Evolutionary conservation across 2,797 vertebrate species (phyloP).

Genomic region (Gambelia wislizenii): DNA sequence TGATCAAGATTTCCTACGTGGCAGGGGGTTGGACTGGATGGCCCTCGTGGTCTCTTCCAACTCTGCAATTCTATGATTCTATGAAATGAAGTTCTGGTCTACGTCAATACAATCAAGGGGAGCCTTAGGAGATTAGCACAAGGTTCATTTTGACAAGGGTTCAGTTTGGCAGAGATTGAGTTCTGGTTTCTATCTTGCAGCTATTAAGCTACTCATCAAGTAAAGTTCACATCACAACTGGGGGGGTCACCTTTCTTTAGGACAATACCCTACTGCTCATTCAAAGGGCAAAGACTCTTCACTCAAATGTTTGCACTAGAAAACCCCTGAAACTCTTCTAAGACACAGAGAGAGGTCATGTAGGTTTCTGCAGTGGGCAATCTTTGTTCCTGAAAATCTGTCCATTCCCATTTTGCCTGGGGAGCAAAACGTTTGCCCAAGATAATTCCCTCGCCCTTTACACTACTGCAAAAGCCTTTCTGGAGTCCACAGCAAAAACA

Average conservation of each 20-base stretch:
- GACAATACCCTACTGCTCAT: not conserved
- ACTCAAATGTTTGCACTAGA: not conserved
- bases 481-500: conserved; percentile 68
- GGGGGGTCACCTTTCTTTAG: not conserved
- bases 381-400: not conserved
- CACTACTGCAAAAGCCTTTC: conserved; percentile 50
- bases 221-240: not conserved
- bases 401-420: not conserved
- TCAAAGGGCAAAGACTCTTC: not conserved
- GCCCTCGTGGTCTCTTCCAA: too few relatives aligned
- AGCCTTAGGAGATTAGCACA: too few relatives aligned
- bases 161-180: too few relatives aligned
- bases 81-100: too few relatives aligned
- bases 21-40: too few relatives aligned
- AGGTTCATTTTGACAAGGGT: too few relatives aligned
- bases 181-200: too few relatives aligned
- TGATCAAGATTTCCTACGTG: too few relatives aligned
- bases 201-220: not conserved
- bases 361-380: not conserved
- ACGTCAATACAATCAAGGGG: too few relatives aligned
- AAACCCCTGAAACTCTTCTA: not conserved
- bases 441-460: not conserved
- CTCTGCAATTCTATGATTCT: too few relatives aligned
- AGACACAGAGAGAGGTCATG: fast-evolving
- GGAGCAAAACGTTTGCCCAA: not conserved